These are phyloP conservation scores for Parochlus steinenii DNA, from an alignment of 2,888 invertebrate species.

Conservation along the genomic window DNA sequence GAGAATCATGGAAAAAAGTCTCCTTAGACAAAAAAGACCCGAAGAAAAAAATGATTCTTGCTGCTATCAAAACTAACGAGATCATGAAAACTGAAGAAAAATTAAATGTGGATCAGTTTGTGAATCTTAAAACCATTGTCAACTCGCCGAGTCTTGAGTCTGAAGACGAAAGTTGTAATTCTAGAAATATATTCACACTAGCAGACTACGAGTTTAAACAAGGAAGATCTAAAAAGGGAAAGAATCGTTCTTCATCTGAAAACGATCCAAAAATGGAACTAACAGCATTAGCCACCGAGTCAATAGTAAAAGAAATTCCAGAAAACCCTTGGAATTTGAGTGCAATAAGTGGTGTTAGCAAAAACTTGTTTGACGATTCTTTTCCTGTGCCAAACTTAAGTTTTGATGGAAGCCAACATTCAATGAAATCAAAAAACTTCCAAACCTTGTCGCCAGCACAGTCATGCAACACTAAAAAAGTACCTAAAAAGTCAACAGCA, in stretches of 20 bases:
- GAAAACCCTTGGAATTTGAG: too few relatives aligned
- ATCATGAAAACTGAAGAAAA: conserved; percentile 33
- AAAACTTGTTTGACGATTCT: too few relatives aligned
- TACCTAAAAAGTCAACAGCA: conserved; percentile 27
- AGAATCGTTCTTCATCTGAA: conserved; percentile 35
- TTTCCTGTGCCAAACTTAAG: too few relatives aligned
- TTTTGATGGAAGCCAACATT: too few relatives aligned
- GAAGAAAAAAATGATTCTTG: conserved; percentile 24
- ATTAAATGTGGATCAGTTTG: conserved; percentile 28
- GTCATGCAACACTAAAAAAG: conserved; percentile 16
- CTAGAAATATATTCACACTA: conserved; percentile 14
- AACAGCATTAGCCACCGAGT: conserved; percentile 9
- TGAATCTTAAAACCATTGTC: conserved; percentile 12
- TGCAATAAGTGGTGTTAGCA: too few relatives aligned
- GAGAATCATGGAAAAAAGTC: conserved; percentile 24
- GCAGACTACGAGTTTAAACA: conserved; percentile 6
- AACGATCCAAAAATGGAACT: conserved; percentile 17
- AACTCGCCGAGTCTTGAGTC: conserved; percentile 2
- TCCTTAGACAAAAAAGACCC: conserved; percentile 31
- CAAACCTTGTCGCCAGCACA: conserved; percentile 14
- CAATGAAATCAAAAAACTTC: conserved; percentile 4
- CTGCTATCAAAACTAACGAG: conserved; percentile 23
- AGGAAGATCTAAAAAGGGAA: conserved; percentile 35
- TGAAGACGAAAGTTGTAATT: conserved; percentile 15
- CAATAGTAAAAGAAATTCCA: too few relatives aligned